A percentile compares a stretch with the other conserved stretches of the same genome.
phyloP scores from a whole-genome alignment of 2,797 vertebrate genomes.

The Caiman crocodilus region DNA sequence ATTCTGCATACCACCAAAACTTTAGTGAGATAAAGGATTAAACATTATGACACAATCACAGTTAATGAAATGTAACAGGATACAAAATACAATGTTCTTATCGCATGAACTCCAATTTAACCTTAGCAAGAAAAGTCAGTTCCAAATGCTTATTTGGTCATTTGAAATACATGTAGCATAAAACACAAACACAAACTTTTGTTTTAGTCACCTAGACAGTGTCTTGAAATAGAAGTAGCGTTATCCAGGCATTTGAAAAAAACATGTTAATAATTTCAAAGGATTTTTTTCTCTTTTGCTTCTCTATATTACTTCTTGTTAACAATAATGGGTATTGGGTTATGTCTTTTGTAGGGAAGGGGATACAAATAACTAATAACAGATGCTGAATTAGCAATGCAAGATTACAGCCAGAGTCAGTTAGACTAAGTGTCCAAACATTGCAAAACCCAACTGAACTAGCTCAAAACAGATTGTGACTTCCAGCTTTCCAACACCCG shows the following conservation, averaged over 20 bases:
- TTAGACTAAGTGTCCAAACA: no score
- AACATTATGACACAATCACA: neutral
- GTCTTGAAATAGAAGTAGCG: constrained; percentile 30
- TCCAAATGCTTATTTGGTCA: constrained; percentile 40
- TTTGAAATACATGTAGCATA: constrained; percentile 42
- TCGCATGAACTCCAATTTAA: constrained; percentile 45
- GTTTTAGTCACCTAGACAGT: constrained; percentile 25
- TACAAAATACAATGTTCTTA: constrained; percentile 35
- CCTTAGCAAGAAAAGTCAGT: constrained; percentile 51
- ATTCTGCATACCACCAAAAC: neutral
- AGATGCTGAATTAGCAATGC: no score
- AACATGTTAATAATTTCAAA: neutral
- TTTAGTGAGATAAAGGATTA: neutral
- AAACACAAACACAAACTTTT: constrained; percentile 7
- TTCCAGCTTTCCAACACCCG: no score
- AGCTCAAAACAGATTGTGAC: no score
- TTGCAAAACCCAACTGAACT: no score
- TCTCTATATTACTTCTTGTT: no score
- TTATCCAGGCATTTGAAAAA: neutral
- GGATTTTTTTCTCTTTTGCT: no score
- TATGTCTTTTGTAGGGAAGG: no score
- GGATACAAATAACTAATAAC: no score
- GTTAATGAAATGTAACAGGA: neutral
- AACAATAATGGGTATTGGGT: no score
- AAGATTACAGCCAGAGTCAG: no score